Conservation (phyloP, 2,113 vertebrate species). For the Phasianus colchicus region DNA sequence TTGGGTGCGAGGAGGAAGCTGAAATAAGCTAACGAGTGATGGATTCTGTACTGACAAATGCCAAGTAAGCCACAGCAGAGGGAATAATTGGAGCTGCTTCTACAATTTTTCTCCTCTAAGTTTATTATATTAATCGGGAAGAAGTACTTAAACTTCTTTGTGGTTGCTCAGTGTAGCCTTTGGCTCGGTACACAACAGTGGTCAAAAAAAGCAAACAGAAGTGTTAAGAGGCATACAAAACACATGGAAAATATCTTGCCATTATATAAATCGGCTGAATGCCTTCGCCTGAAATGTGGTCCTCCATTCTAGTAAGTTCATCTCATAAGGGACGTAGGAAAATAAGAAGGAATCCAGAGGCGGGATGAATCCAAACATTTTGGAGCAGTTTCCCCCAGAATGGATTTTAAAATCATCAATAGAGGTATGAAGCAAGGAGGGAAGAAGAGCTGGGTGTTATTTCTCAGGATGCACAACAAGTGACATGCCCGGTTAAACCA, state of each 20-base stretch:
- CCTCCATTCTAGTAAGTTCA: neutral
- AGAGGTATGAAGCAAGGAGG: neutral
- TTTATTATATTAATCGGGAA: constrained; percentile 36
- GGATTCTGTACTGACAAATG: neutral
- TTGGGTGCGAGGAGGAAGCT: neutral
- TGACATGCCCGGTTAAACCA: neutral
- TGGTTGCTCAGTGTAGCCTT: constrained; percentile 61
- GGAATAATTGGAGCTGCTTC: constrained; percentile 14
- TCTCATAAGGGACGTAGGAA: neutral
- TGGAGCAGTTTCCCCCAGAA: neutral
- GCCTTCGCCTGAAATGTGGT: constrained; percentile 27
- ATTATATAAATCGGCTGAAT: constrained; percentile 45
- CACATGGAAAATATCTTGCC: constrained; percentile 60
- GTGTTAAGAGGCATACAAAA: constrained; percentile 55
- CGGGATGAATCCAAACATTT: neutral
- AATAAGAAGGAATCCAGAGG: neutral
- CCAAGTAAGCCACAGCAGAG: neutral
- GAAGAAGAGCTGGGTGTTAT: neutral
- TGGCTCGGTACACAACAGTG: constrained; percentile 9
- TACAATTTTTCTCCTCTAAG: neutral
- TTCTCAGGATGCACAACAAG: neutral
- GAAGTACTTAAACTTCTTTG: constrained; percentile 42
- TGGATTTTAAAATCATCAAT: neutral
- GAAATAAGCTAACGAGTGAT: neutral
- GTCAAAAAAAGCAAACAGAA: constrained; percentile 67